Evolutionary conservation across 2,888 invertebrate species (phyloP), one percentile per base, ranked within the genome.

Genomic region (Apamea crenata): DNA sequence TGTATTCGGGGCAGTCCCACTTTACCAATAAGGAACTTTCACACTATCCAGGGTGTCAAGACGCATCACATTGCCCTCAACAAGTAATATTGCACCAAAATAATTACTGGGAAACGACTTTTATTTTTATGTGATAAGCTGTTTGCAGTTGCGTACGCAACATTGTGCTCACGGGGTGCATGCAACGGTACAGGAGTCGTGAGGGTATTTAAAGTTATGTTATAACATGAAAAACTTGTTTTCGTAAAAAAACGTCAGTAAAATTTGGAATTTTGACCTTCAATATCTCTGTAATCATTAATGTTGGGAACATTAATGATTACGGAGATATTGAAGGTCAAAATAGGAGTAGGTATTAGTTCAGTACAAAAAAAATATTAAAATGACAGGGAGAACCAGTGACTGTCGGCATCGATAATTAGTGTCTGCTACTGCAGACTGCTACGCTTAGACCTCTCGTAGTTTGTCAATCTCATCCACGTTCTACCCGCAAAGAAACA

Each of bases 1-100:
- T 59, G 14, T 4, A 18, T 32, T 80, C 29, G 80, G 80, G 56
- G 12, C 21, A 80, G 44, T 29, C 80, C 80, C 56, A 65, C 47
- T 80, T 80, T 18, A 29, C 70, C 29, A 36, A 59, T 68, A 36
- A 25, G 29, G 10, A 67, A 36, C 36, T n/a, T 18, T 5, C 47
- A 12, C n/a, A n/a, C 29, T 61, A 16, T 63, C 18, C 18, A 61
- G 29, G 29, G 7, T 29, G 7, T 29, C 7, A 29, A 61, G 16
- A 29, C 29, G 29, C 61, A 16, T 61, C 61, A 29, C 6, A 29
- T 16, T 18, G 29, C 61, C n/a, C n/a, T 59, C 59, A 59, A n/a
- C n/a, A 56, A 56, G 59, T 29, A 29, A 59, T 14, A 25, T 56
- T 56, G 25, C 25, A 10, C 25, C 3, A 25, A 56, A 56, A 25